Evolutionary conservation across 2,797 vertebrate genomes (phyloP).

Genomic region (Numenius phaeopus): DNA sequence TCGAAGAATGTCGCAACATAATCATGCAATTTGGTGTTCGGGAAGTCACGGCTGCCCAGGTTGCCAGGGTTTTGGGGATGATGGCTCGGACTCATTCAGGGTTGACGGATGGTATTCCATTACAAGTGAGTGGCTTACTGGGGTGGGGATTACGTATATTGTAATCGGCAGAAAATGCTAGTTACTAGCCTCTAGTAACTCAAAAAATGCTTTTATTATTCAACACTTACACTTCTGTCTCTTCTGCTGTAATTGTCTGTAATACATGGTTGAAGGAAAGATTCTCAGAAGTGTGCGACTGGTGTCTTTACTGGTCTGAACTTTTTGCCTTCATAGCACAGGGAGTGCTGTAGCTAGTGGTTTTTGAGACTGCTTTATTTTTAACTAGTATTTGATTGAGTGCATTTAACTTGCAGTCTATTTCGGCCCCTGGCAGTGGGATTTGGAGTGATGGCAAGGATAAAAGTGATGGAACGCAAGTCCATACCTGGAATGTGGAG

Average conservation of each 20-base stretch:
- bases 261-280: background rate
- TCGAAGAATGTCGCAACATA: conserved; percentile 99
- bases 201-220: background rate
- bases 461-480: conserved; percentile 95
- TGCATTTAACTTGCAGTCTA: conserved; percentile 84
- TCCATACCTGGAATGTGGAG: conserved; percentile 98
- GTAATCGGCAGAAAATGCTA: background rate
- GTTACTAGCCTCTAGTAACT: background rate
- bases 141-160: background rate
- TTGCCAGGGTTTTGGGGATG: conserved; percentile 98
- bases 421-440: conserved; percentile 95
- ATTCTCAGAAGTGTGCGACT: background rate
- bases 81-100: conserved; percentile 99
- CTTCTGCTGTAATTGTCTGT: background rate
- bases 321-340: background rate
- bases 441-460: conserved; percentile 99
- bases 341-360: background rate
- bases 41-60: conserved; percentile 97
- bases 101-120: conserved; percentile 92
- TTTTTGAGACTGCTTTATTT: background rate
- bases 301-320: background rate
- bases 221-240: background rate
- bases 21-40: conserved; percentile 97
- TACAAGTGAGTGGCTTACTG: conserved; percentile 85
- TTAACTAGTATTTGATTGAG: background rate